These are phyloP conservation scores for Acridotheres tristis DNA, from an alignment of 2,797 vertebrate species.

Conservation along the genomic window DNA sequence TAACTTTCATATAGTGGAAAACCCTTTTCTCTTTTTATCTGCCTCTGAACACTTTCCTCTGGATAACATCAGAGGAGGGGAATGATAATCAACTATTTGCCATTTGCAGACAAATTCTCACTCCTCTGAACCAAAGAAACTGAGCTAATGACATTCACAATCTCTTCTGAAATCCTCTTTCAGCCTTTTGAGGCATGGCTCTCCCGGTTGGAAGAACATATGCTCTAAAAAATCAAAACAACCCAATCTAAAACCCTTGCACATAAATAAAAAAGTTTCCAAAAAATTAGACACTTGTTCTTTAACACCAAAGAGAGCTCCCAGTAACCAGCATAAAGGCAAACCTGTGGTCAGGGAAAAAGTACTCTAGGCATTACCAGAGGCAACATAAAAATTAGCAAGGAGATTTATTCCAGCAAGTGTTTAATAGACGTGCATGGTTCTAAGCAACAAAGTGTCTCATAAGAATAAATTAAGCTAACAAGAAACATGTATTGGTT, in stretches of 20 bases:
- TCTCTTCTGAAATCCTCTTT: constrained; percentile 15
- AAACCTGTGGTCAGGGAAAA: not conserved
- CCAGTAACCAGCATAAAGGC: not conserved
- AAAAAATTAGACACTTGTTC: not conserved
- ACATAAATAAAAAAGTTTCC: not conserved
- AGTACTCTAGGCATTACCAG: not conserved
- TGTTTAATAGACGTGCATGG: not conserved
- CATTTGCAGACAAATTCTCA: not conserved
- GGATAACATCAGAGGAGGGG: not conserved
- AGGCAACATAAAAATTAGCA: not conserved
- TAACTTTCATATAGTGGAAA: not conserved
- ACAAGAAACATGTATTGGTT: not conserved
- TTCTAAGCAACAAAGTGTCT: not conserved
- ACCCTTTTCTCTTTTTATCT: not conserved
- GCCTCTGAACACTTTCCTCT: not conserved
- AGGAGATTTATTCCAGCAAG: not conserved
- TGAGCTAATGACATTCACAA: not conserved
- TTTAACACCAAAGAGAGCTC: not conserved
- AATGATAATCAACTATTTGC: not conserved
- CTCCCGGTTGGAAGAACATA: not conserved
- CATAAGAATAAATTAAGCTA: not conserved
- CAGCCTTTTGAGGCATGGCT: not conserved
- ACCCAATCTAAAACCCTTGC: not conserved
- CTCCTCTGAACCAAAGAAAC: not conserved
- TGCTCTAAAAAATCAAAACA: not conserved